Conservation (phyloP, 2,113 vertebrate species). For the Seriola rivoliana region DNA sequence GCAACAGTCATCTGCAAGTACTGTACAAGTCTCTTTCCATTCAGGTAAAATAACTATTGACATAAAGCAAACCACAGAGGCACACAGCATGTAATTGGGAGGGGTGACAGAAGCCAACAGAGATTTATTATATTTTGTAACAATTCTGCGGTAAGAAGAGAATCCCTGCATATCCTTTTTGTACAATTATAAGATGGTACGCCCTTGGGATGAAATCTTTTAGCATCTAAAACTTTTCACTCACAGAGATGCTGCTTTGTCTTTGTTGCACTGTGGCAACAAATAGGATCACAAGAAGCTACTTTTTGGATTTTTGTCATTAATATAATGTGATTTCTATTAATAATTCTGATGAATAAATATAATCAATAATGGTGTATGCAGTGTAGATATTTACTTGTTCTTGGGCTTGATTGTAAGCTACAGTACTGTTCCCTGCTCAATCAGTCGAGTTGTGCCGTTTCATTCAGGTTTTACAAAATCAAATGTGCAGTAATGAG, state of each 20-base stretch:
- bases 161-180: conserved; percentile 49
- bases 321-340: conserved; percentile 7
- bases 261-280: not conserved
- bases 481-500: not conserved
- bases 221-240: conserved; percentile 21
- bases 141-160: conserved; percentile 27
- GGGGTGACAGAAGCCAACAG: conserved; percentile 34
- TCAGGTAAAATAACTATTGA: conserved; percentile 58
- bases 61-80: conserved; percentile 45
- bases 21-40: conserved; percentile 3
- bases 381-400: not conserved
- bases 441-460: not conserved
- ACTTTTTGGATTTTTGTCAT: conserved; percentile 9
- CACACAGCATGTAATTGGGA: conserved; percentile 45
- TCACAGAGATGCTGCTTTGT: conserved; percentile 37
- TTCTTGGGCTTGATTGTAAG: not conserved
- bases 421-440: not conserved
- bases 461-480: not conserved
- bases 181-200: conserved; percentile 35
- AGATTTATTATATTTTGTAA: conserved; percentile 56
- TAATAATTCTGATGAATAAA: conserved; percentile 16
- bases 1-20: conserved; percentile 17
- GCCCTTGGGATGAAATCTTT: conserved; percentile 30
- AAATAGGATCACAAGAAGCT: not conserved
- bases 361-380: not conserved